Evolutionary conservation across 2,797 vertebrate genomes (phyloP).

Genomic region (Pipistrellus pygmaeus): DNA sequence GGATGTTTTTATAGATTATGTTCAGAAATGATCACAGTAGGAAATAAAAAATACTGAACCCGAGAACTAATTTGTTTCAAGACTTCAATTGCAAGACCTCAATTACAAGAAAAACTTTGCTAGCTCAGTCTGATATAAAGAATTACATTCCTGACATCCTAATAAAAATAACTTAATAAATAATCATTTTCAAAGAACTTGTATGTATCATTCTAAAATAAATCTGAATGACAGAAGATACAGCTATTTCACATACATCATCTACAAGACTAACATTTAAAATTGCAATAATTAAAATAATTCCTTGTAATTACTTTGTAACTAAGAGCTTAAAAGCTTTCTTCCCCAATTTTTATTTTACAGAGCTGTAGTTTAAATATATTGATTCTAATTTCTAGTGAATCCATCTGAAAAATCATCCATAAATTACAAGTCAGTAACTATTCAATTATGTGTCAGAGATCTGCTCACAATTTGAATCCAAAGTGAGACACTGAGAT

Average conservation of each 20-base stretch:
- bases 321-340: constrained; percentile 13
- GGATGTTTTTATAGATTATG: constrained; percentile 75
- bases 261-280: neutral
- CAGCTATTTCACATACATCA: neutral
- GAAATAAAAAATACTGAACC: constrained; percentile 78
- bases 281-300: neutral
- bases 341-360: neutral
- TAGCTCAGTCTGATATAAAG: constrained; percentile 66
- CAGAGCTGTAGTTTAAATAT: neutral
- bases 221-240: neutral
- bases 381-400: neutral
- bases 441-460: neutral
- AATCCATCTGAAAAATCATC: neutral
- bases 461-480: neutral
- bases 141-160: neutral
- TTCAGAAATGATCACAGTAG: constrained; percentile 79
- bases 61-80: constrained; percentile 78
- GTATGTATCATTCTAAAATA: neutral
- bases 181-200: constrained; percentile 30
- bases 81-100: constrained; percentile 55
- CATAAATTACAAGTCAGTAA: neutral
- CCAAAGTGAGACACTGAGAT: neutral
- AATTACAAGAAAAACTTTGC: constrained; percentile 73
- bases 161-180: constrained; percentile 57
- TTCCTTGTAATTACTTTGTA: neutral